Conservation (phyloP, 2,113 vertebrate species). For the Chinchilla lanigera region DNA sequence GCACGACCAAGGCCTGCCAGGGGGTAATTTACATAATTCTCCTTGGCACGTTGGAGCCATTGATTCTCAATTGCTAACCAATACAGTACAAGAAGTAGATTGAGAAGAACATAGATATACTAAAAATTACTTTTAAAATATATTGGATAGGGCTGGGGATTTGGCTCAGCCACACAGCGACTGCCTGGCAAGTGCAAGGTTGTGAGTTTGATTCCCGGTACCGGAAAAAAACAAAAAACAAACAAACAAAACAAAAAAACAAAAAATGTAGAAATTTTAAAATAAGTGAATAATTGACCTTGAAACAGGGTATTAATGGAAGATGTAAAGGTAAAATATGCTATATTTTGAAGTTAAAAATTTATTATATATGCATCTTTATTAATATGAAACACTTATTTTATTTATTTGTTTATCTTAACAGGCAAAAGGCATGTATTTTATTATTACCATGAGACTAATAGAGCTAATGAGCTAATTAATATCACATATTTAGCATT, state of each 20-base stretch:
- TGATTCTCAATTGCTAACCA: conserved; percentile 62
- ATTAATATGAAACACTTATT: background rate
- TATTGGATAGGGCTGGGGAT: no score
- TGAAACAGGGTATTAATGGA: background rate
- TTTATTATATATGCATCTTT: background rate
- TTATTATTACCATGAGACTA: background rate
- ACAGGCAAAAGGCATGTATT: background rate
- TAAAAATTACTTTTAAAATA: conserved; percentile 27
- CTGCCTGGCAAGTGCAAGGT: no score
- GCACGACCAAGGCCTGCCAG: conserved; percentile 78
- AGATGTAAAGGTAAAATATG: background rate
- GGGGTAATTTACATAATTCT: conserved; percentile 79
- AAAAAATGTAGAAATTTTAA: conserved; percentile 1
- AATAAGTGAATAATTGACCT: background rate
- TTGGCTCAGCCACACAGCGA: no score
- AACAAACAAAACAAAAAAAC: no score
- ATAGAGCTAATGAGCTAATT: background rate
- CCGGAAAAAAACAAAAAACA: no score
- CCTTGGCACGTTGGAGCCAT: conserved; percentile 54
- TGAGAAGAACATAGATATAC: background rate
- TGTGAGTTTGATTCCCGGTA: no score
- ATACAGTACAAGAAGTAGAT: conserved; percentile 60
- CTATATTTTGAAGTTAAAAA: background rate
- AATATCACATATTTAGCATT: background rate
- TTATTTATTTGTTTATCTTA: background rate